A percentile compares a stretch with the other conserved stretches of the same genome.
phyloP scores from a whole-genome alignment of 2,888 invertebrate genomes.

The Dilophus febrilis region DNA sequence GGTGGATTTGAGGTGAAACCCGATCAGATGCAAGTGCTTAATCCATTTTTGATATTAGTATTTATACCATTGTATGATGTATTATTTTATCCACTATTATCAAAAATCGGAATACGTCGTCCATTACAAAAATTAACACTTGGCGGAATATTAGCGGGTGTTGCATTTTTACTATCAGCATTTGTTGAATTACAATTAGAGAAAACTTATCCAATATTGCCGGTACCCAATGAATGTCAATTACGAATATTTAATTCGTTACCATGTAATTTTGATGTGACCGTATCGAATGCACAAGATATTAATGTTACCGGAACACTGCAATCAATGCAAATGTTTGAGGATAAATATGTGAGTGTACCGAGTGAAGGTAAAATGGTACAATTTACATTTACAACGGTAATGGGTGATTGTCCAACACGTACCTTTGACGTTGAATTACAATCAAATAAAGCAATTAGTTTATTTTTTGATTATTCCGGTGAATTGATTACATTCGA shows the following conservation, averaged over 20 bases:
- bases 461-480: constrained; percentile 6
- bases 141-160: constrained; percentile 72
- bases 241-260: constrained; percentile 53
- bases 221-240: constrained; percentile 40
- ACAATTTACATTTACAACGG: background rate
- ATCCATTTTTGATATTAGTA: constrained; percentile 66
- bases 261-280: constrained; percentile 35
- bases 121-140: constrained; percentile 75
- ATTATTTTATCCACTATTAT: constrained; percentile 61
- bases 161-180: constrained; percentile 77
- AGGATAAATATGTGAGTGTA: constrained; percentile 16
- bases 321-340: constrained; percentile 12
- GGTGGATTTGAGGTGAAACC: constrained; percentile 62
- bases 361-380: background rate
- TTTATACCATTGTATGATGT: constrained; percentile 76
- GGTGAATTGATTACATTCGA: constrained; percentile 9
- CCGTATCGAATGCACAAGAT: constrained; percentile 11
- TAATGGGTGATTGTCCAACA: background rate
- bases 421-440: background rate
- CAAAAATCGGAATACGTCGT: constrained; percentile 45
- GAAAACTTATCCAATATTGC: constrained; percentile 43
- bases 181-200: constrained; percentile 62
- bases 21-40: constrained; percentile 89
- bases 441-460: constrained; percentile 3
- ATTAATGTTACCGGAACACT: constrained; percentile 11